Evolutionary conservation across 2,113 vertebrate genomes (phyloP), one percentile per base, ranked within the genome.

Genomic region (Calonectris borealis): DNA sequence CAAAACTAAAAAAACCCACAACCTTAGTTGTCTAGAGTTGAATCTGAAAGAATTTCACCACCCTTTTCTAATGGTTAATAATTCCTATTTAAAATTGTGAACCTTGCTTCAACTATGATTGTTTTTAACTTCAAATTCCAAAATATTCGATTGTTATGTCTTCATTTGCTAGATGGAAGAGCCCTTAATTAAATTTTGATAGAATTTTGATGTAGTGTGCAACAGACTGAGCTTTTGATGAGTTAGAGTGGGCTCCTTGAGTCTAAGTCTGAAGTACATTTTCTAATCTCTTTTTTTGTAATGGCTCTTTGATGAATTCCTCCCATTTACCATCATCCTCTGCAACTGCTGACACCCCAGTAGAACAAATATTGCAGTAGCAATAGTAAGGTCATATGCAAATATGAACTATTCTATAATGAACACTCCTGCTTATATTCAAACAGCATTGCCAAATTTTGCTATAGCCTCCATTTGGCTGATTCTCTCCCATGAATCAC

Each of bases 381-480:
- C 84, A 93, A 62, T 8, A 78, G 36, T 84, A 92, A 95, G 86
- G 75, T 88, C 75, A 61, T 76, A 95, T 91, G 95, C 78, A 96
- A 94, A 95, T 76, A 11, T 5, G 11, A 73, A 68, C 61, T 52
- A 60, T 83, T 90, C 83, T 80, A 5, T 80, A 79, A 93, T 79
- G 42, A 90, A 79, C 66, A 34, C 11, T 93, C 84, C n/a, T 81
- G 73, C 78, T 93, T 90, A 16, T 29, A 60, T 62, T 87, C 55
- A 70, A 88, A 83, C 4, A 75, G 9, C 1, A 0, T 19, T 82
- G 75, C 61, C 40, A 68, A 42, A n/a, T 71, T 75, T 72, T 71
- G 42, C 70, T 72, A 31, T 13, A 76, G 61, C 24, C 19, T 13
- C 49, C 10, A 2, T 90, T 71, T 76, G 48, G 55, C 70, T 90